Evolutionary conservation across 2,888 invertebrate genomes (phyloP).

Genomic region (Drosophila mulleri): DNA sequence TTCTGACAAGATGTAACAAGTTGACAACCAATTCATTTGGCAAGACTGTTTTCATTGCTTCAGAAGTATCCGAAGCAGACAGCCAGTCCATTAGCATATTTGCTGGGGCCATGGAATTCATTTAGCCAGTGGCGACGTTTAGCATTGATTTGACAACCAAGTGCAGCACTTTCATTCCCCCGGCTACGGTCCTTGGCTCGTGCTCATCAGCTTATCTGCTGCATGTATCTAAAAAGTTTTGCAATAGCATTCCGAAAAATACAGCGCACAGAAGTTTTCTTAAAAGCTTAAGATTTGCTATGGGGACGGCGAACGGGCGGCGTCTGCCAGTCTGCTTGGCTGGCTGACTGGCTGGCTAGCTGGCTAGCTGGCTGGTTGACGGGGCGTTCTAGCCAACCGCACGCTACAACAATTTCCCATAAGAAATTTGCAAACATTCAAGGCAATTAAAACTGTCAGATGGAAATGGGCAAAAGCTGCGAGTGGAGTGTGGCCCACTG

Average conservation of each 20-base stretch:
- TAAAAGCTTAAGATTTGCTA: constrained; percentile 60
- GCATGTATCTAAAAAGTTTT: constrained; percentile 75
- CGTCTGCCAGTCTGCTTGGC: constrained; percentile 44
- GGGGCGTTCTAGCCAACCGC: constrained; percentile 61
- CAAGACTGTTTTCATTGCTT: constrained; percentile 2
- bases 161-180: constrained; percentile 41
- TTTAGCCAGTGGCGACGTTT: constrained; percentile 35
- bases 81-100: constrained; percentile 36
- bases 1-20: constrained; percentile 2
- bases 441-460: constrained; percentile 79
- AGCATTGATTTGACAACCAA: constrained; percentile 59
- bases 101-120: constrained; percentile 30
- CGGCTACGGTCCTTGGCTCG: neutral
- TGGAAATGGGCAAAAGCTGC: constrained; percentile 46
- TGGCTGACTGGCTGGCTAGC: constrained; percentile 20
- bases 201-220: constrained; percentile 63
- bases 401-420: constrained; percentile 69
- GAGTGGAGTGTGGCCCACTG: constrained; percentile 52
- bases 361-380: constrained; percentile 41
- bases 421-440: constrained; percentile 79
- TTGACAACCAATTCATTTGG: constrained; percentile 9
- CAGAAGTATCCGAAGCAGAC: neutral
- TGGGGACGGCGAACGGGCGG: constrained; percentile 32
- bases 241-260: constrained; percentile 68
- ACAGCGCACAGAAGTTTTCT: constrained; percentile 57